Conservation (phyloP, 2,797 vertebrate genomes). For the Halcyon chelicuti region DNA sequence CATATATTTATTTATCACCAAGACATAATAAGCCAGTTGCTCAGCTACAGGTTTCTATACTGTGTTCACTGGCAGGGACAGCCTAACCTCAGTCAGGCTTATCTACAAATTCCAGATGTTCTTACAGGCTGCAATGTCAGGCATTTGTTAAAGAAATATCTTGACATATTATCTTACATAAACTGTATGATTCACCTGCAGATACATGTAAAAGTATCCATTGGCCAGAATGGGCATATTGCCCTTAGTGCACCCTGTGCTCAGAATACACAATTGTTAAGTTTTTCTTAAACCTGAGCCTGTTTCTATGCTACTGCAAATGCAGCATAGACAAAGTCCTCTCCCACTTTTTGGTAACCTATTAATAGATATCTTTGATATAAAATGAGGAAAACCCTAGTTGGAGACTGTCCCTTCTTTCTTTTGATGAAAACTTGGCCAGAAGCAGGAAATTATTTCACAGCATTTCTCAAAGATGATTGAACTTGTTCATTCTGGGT, state of each 20-base stretch:
- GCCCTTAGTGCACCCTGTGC: not conserved
- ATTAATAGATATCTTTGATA: not conserved
- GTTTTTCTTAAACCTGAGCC: not conserved
- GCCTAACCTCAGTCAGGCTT: not conserved
- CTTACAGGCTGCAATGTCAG: not conserved
- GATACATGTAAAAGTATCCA: not conserved
- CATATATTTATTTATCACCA: not conserved
- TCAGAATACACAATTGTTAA: not conserved
- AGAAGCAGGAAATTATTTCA: not conserved
- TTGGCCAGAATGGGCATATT: not conserved
- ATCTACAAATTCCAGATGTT: not conserved
- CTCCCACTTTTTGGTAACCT: not conserved
- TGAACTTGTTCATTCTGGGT: not conserved
- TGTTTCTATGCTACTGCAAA: not conserved
- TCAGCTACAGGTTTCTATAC: not conserved
- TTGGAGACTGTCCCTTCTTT: not conserved
- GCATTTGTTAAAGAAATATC: not conserved
- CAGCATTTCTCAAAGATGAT: not conserved
- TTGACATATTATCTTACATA: rapidly evolving
- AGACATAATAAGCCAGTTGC: not conserved
- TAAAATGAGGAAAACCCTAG: not conserved
- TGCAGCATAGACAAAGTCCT: not conserved
- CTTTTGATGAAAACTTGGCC: not conserved
- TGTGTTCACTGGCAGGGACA: not conserved
- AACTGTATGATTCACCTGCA: not conserved